Evolutionary conservation across 2,113 vertebrate genomes (phyloP), one percentile per base, ranked within the genome.

Genomic region (Pipa parva): DNA sequence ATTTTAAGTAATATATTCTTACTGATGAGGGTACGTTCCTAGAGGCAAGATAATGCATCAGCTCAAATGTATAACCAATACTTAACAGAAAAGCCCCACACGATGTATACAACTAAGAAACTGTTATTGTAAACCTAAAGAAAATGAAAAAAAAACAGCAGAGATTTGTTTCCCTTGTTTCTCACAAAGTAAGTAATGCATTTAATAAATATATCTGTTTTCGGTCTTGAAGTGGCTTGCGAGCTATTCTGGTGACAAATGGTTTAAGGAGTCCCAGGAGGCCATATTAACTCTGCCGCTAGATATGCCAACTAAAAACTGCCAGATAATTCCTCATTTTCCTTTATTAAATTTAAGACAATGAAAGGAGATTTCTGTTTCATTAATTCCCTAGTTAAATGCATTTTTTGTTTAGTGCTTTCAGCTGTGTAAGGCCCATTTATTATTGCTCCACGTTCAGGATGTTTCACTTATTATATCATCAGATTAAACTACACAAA

Each of bases 371-470:
- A 70, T 70, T 70, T 70, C 66, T 70, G 66, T 70, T 70, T 70
- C 66, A 70, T 70, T 70, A 70, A 70, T 70, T 70, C 66, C 66
- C 58, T 70, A 46, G 58, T 70, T 70, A 70, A 61, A 70, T 52
- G 66, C 49, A 20, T 42, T 70, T 68, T 70, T 70, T 70, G 66
- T 70, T 70, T 70, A 70, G 66, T 61, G 66, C 66, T 70, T 70
- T 70, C 66, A 70, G 58, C 66, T 70, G 66, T 70, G 65, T 68
- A 68, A 59, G 66, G 57, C 66, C 66, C 66, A 70, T 70, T 70
- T 70, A 70, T 70, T 70, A 61, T 70, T 61, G 58, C 66, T 17
- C 33, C 33, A 61, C 59, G 46, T 70, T 61, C 57, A 11, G 48
- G 54, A 55, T 25, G 58, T 70, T 70, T 61, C 66, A 70, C 66